Conservation (phyloP, 2,797 vertebrate species). For the Darevskia mixta region DNA sequence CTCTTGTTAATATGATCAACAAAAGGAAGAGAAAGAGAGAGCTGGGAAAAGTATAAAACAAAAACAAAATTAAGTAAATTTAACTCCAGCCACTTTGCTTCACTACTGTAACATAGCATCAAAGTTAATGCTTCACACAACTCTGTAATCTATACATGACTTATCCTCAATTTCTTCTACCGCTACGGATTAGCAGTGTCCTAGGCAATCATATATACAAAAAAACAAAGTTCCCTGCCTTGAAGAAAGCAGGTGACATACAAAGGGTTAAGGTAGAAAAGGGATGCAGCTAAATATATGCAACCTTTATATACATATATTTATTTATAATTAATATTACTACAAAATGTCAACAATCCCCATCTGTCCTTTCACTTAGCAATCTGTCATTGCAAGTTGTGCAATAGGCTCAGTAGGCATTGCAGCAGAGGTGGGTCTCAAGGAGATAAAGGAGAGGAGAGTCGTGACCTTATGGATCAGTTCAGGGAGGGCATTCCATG, state of each 20-base stretch:
- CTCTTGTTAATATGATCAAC: constrained; percentile 11
- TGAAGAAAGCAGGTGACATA: constrained; percentile 64
- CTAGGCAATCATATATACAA: constrained; percentile 49
- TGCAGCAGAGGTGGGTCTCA: constrained; percentile 45
- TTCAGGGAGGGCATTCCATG: constrained; percentile 70
- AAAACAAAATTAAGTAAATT: constrained; percentile 31
- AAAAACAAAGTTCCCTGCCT: constrained; percentile 59
- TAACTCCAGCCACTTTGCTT: constrained; percentile 17
- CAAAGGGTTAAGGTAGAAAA: constrained; percentile 54
- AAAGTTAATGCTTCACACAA: constrained; percentile 10
- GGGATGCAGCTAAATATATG: constrained; percentile 68
- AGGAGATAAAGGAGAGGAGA: constrained; percentile 62
- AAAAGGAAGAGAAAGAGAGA: constrained; percentile 41
- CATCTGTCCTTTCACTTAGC: constrained; percentile 62
- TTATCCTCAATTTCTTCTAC: constrained; percentile 18
- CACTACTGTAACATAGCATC: not conserved
- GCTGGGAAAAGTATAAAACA: constrained; percentile 56
- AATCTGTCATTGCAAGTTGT: constrained; percentile 25
- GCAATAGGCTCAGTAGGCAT: constrained; percentile 39
- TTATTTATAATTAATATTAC: constrained; percentile 23
- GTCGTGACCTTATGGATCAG: constrained; percentile 57
- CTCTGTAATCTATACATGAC: constrained; percentile 44
- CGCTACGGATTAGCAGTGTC: not conserved
- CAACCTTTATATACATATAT: constrained; percentile 46
- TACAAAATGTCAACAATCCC: constrained; percentile 39